Evolutionary conservation across 2,113 vertebrate genomes (phyloP), one percentile per base, ranked within the genome.

Genomic region (Plecotus auritus): DNA sequence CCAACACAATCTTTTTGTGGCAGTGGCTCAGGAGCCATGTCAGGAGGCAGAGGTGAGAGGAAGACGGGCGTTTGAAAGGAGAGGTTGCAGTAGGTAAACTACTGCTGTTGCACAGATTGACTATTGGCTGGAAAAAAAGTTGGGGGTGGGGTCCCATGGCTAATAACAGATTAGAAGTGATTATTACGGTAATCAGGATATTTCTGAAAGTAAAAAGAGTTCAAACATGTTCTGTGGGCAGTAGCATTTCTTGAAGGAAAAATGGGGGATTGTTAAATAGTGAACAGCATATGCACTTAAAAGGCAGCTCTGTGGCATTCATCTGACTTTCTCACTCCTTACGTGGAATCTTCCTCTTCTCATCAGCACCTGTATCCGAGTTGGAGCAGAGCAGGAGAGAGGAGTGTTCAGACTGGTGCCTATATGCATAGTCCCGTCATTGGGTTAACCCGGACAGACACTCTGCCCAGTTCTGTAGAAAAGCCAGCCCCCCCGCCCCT

Each of bases 331-430:
- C 42, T 66, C 42, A 37, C 35, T 92, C 45, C 49, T 83, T 70
- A 83, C 70, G 74, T 83, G 22, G 47, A 51, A 83, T 73, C 67
- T 87, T 93, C 83, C 45, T 84, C 72, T 88, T 88, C 90, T 96
- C 95, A 91, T 96, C 95, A 95, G 49, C 93, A 95, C 88, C 88
- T 92, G 78, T 54, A 47, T 64, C 59, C 35, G 88, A 92, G 59
- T 20, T 94, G 85, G 69, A 95, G 67, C 85, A 90, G 61, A 45
- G 45, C 26, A 85, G 78, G 64, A 78, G 59, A 85, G 73, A 91
- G 86, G 72, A 64, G 40, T 94, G 92, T 95, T 94, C 88, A 86
- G 85, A 95, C 92, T 67, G 86, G 90, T 88, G 69, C 54, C 92
- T 86, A 28, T 96, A 92, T 95, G 82, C 92, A 88, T 66, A 90